phyloP scores from a whole-genome alignment of 2,113 vertebrate genomes.

The Dipodomys stephensi region DNA sequence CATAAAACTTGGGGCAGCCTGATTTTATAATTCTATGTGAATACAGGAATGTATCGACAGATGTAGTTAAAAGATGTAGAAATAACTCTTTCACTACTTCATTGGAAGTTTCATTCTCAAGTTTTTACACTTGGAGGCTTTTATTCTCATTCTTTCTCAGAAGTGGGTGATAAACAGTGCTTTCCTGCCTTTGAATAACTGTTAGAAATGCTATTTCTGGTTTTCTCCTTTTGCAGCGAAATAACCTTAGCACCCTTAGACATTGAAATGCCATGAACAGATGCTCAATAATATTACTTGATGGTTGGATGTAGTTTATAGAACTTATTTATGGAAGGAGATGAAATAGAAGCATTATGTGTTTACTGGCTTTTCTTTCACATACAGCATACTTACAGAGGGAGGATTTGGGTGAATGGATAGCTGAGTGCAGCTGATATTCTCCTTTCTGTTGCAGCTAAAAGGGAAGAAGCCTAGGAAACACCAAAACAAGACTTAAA shows the following conservation, averaged over 20 bases:
- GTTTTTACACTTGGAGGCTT: conserved; percentile 26
- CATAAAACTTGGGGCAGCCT: neutral
- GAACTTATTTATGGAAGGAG: conserved; percentile 71
- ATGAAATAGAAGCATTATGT: conserved; percentile 71
- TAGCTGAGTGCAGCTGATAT: conserved; percentile 69
- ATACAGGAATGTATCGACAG: neutral
- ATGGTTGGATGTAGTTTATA: conserved; percentile 58
- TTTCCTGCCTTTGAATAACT: conserved; percentile 65
- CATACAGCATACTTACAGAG: conserved; percentile 27
- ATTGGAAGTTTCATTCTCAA: conserved; percentile 21
- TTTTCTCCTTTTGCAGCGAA: conserved; percentile 58
- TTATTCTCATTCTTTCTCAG: conserved; percentile 1
- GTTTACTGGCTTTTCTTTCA: conserved; percentile 74
- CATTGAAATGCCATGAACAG: conserved; percentile 70
- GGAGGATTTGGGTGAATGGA: conserved; percentile 54
- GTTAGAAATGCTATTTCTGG: conserved; percentile 54
- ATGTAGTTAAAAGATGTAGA: neutral
- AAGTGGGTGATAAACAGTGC: conserved; percentile 15
- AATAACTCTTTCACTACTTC: neutral
- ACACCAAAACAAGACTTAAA: conserved; percentile 45
- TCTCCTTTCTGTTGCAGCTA: conserved; percentile 54
- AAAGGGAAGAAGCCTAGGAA: neutral
- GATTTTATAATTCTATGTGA: conserved; percentile 13
- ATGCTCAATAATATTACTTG: conserved; percentile 70
- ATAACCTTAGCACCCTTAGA: conserved; percentile 61